A percentile compares a stretch with the other conserved stretches of the same genome.
phyloP scores from a whole-genome alignment of 2,113 vertebrate genomes.

The Scatophagus argus region DNA sequence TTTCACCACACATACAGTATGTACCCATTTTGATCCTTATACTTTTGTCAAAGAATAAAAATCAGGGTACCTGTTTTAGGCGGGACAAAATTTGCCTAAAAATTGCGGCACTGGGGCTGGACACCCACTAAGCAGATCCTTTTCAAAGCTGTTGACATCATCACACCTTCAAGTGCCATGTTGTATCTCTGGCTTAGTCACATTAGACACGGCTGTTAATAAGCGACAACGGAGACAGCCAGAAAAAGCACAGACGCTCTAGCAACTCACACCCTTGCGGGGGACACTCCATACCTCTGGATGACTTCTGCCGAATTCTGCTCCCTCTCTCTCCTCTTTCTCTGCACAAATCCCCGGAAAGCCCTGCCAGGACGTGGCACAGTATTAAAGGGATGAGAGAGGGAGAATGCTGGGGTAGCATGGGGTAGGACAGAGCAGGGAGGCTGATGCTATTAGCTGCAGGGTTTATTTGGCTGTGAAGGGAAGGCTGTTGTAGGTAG shows the following conservation, averaged over 20 bases:
- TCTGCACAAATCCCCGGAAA: slow-evolving; percentile 92
- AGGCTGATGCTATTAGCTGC: slow-evolving; percentile 62
- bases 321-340: slow-evolving; percentile 92
- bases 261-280: slow-evolving; percentile 19
- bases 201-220: slow-evolving; percentile 58
- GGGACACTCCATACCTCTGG: slow-evolving; percentile 88
- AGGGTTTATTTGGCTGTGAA: slow-evolving; percentile 56
- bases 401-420: slow-evolving; percentile 51
- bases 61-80: neutral
- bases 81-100: slow-evolving; percentile 12
- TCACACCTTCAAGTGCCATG: slow-evolving; percentile 30
- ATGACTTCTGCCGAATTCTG: slow-evolving; percentile 89
- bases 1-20: neutral
- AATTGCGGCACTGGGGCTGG: slow-evolving; percentile 12
- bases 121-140: slow-evolving; percentile 20
- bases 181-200: slow-evolving; percentile 46
- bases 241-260: slow-evolving; percentile 26
- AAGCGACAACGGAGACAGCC: slow-evolving; percentile 21
- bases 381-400: slow-evolving; percentile 73
- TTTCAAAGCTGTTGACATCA: slow-evolving; percentile 37
- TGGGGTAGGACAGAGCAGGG: slow-evolving; percentile 51
- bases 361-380: slow-evolving; percentile 89
- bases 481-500: slow-evolving; percentile 39
- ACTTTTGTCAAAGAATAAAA: slow-evolving; percentile 16
- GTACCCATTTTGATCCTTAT: neutral